Evolutionary conservation across 2,888 invertebrate species (phyloP).

Genomic region (Spicauda simplicius): DNA sequence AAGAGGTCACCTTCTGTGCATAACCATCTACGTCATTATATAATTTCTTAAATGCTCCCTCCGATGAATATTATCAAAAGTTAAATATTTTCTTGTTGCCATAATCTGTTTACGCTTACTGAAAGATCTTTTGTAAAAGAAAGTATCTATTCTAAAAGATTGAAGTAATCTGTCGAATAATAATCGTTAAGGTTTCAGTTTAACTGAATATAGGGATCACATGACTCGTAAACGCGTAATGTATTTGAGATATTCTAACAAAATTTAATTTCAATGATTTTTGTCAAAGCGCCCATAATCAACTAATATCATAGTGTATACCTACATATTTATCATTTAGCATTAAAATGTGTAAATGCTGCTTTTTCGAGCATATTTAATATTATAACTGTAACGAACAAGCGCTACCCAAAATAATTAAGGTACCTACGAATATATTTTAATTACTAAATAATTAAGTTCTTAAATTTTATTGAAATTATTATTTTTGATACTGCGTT

Average conservation of each 20-base stretch:
- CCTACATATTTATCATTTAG: neutral
- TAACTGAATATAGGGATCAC: too few relatives aligned
- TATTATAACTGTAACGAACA: neutral
- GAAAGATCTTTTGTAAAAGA: neutral
- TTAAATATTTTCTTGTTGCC: constrained; percentile 12
- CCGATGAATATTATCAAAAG: constrained; percentile 22
- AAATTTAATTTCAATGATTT: too few relatives aligned
- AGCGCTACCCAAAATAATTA: constrained; percentile 12
- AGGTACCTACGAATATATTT: neutral
- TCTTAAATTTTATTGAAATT: too few relatives aligned
- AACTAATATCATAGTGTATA: too few relatives aligned
- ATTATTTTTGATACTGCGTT: too few relatives aligned
- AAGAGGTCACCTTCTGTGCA: neutral
- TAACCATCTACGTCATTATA: constrained; percentile 10
- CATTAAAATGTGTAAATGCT: neutral
- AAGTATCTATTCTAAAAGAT: too few relatives aligned
- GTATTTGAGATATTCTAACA: too few relatives aligned
- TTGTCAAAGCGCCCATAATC: too few relatives aligned
- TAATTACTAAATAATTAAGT: constrained; percentile 6
- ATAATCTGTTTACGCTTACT: constrained; percentile 8
- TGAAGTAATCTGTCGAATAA: too few relatives aligned
- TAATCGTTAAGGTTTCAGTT: too few relatives aligned
- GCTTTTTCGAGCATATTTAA: neutral
- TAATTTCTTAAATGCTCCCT: constrained; percentile 20
- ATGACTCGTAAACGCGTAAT: too few relatives aligned